Evolutionary conservation across 2,797 vertebrate genomes (phyloP).

Genomic region (Meriones psammophilus): DNA sequence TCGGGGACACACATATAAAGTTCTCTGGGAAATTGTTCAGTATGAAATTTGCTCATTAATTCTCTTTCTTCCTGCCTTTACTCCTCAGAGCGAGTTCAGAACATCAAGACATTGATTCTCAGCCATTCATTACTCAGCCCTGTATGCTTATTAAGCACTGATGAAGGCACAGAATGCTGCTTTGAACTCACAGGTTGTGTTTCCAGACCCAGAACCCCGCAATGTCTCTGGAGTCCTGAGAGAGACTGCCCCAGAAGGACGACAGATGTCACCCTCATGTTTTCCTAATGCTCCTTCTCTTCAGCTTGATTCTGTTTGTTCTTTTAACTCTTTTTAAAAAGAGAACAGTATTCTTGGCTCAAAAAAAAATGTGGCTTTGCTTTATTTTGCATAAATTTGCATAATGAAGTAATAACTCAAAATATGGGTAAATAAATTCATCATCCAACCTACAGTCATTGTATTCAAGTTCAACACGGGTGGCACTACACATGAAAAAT

Average conservation of each 20-base stretch:
- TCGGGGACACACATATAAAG: slow-evolving; percentile 17
- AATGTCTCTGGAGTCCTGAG: background rate
- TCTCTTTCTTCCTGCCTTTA: slow-evolving; percentile 60
- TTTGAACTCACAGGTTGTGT: slow-evolving; percentile 64
- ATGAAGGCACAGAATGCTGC: background rate
- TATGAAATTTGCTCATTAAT: slow-evolving; percentile 58
- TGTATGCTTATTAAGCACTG: background rate
- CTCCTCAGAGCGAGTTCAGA: slow-evolving; percentile 62
- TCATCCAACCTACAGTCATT: background rate
- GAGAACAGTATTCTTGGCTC: background rate
- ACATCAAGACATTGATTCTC: slow-evolving; percentile 55
- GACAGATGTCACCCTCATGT: slow-evolving; percentile 64
- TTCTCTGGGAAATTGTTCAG: slow-evolving; percentile 54
- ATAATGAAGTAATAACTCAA: slow-evolving; percentile 58
- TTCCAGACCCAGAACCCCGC: background rate
- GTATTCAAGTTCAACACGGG: background rate
- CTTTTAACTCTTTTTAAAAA: slow-evolving; percentile 65
- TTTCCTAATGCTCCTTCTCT: slow-evolving; percentile 56
- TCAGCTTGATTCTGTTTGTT: slow-evolving; percentile 51
- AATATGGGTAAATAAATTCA: slow-evolving; percentile 33
- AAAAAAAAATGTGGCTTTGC: slow-evolving; percentile 44
- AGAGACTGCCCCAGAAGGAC: slow-evolving; percentile 58
- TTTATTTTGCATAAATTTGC: slow-evolving; percentile 64
- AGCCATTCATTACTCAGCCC: slow-evolving; percentile 18
- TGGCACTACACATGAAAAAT: background rate